Evolutionary conservation across 2,113 vertebrate genomes (phyloP).

Genomic region (Isurus oxyrinchus): DNA sequence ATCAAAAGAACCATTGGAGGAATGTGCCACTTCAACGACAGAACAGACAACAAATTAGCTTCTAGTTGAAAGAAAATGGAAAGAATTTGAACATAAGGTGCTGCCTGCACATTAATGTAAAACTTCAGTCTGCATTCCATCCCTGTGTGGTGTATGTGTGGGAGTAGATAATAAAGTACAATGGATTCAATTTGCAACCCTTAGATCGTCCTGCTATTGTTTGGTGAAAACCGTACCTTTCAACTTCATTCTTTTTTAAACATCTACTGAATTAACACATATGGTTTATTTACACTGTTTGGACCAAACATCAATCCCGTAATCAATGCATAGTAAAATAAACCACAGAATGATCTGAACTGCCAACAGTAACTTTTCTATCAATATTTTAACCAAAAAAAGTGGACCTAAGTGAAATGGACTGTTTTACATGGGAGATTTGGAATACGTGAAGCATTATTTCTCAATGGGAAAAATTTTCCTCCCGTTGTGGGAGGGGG

Average conservation of each 20-base stretch:
- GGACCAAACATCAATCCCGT: neutral
- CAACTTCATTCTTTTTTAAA: neutral
- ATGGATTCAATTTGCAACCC: neutral
- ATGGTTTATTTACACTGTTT: neutral
- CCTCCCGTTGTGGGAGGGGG: too few relatives aligned
- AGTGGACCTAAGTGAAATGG: neutral
- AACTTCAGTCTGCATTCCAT: neutral
- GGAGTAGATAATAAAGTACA: neutral
- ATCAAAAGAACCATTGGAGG: neutral
- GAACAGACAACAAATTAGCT: neutral
- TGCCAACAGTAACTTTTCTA: neutral
- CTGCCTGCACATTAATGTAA: neutral
- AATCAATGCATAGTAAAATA: neutral
- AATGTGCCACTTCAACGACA: neutral
- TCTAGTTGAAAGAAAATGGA: neutral
- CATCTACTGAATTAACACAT: neutral
- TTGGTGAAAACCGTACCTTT: neutral
- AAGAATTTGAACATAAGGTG: neutral
- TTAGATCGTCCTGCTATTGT: neutral
- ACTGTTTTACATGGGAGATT: neutral
- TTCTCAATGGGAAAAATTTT: neutral
- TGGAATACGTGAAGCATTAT: neutral
- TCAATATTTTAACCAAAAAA: neutral
- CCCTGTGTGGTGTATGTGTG: neutral
- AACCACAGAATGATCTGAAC: neutral